Percentiles rank a stretch among this genome's conserved stretches.
These are phyloP conservation scores for Euphydryas editha DNA, from an alignment of 2,888 invertebrate genomes.

Conservation along the genomic window DNA sequence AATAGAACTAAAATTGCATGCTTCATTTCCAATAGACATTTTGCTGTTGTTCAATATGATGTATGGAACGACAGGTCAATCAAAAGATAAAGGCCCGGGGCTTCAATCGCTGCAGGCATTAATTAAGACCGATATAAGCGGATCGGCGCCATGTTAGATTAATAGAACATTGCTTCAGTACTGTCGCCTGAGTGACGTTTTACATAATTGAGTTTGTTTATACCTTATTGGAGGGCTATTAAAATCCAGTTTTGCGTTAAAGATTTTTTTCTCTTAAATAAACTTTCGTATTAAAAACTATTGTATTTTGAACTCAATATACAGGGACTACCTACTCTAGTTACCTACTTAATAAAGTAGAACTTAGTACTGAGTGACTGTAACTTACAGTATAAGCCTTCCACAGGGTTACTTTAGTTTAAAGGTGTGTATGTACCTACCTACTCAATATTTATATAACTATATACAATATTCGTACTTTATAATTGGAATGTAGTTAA, in stretches of 20 bases:
- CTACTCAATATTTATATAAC: no score
- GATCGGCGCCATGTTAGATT: slow-evolving; percentile 60
- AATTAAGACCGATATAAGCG: slow-evolving; percentile 74
- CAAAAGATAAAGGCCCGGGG: slow-evolving; percentile 75
- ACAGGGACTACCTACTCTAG: no score
- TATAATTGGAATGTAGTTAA: no score
- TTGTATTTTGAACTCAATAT: no score
- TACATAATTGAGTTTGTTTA: slow-evolving; percentile 37
- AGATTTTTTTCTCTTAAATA: neutral
- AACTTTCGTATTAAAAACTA: no score
- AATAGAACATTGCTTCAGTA: slow-evolving; percentile 44
- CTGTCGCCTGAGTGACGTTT: slow-evolving; percentile 40
- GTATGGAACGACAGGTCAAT: slow-evolving; percentile 66
- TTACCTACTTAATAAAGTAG: no score
- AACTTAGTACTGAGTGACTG: no score
- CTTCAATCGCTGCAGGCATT: slow-evolving; percentile 62
- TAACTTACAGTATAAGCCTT: no score
- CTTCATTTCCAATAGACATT: slow-evolving; percentile 26
- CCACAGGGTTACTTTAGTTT: no score
- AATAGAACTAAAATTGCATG: slow-evolving; percentile 37
- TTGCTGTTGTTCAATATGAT: slow-evolving; percentile 37
- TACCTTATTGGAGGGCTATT: slow-evolving; percentile 7
- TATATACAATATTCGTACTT: no score
- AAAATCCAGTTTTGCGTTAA: slow-evolving; percentile 5
- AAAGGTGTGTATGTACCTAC: no score